phyloP scores from a whole-genome alignment of 1,140 invertebrate species.

The Octopus sinensis region DNA sequence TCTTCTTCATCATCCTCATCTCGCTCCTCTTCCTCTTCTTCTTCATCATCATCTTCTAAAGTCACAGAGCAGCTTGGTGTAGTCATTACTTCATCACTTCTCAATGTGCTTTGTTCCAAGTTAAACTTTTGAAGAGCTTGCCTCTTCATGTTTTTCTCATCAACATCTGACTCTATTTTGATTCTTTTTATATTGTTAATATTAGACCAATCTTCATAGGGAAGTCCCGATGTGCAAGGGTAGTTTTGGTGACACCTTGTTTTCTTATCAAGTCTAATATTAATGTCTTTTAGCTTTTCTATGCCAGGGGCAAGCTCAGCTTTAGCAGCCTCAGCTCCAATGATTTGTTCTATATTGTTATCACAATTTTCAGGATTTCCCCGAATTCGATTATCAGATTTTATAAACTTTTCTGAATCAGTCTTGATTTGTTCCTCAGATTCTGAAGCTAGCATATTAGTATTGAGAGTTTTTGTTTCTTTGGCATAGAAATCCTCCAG shows the following conservation, averaged over 20 bases:
- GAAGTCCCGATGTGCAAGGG: not conserved
- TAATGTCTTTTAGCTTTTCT: conserved; percentile 36
- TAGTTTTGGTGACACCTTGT: conserved; percentile 20
- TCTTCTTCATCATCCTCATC: conserved; percentile 25
- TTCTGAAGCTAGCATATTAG: conserved; percentile 64
- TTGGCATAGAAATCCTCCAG: conserved; percentile 65
- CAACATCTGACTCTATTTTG: conserved; percentile 25
- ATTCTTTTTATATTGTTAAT: conserved; percentile 36
- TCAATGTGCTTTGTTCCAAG: conserved; percentile 25
- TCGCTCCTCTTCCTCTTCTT: conserved; percentile 23
- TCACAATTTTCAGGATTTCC: conserved; percentile 19
- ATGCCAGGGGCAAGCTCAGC: conserved; percentile 8
- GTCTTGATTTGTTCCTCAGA: conserved; percentile 63
- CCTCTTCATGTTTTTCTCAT: conserved; percentile 38
- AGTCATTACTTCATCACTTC: not conserved
- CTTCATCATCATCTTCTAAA: conserved; percentile 19
- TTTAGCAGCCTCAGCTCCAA: conserved; percentile 16
- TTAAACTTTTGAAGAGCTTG: conserved; percentile 48
- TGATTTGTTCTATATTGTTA: not conserved
- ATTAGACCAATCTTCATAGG: conserved; percentile 28
- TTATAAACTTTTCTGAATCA: conserved; percentile 68
- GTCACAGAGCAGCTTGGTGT: conserved; percentile 16
- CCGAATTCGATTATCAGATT: conserved; percentile 44
- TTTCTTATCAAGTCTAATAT: conserved; percentile 39
- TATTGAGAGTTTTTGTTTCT: conserved; percentile 67